Evolutionary conservation across 2,113 vertebrate genomes (phyloP).

Genomic region (Crotalus tigris): DNA sequence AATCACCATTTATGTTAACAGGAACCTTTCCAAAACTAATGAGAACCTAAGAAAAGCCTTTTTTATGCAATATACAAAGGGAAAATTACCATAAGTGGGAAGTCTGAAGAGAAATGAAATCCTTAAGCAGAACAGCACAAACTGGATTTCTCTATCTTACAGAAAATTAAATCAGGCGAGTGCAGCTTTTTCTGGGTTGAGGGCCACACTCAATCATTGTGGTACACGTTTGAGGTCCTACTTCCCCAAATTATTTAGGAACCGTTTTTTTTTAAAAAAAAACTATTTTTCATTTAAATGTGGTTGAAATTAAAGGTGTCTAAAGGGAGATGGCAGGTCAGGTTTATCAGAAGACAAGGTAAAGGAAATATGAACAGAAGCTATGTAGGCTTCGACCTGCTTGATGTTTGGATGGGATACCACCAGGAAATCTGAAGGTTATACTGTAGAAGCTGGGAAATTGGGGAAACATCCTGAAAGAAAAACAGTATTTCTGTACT

Average conservation of each 20-base stretch:
- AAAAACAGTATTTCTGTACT: not conserved
- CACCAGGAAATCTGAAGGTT: not conserved
- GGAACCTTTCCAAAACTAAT: not conserved
- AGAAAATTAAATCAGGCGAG: not conserved
- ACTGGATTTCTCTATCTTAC: too few relatives aligned
- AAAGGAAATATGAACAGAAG: not conserved
- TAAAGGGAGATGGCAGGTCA: not conserved
- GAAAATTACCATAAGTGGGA: not conserved
- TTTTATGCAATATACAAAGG: not conserved
- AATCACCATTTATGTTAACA: conserved; percentile 6
- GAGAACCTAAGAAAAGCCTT: not conserved
- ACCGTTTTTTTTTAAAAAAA: not conserved
- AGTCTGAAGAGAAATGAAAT: not conserved
- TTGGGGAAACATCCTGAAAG: not conserved
- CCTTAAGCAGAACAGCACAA: not conserved
- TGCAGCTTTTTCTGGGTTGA: not conserved
- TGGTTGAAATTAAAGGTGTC: not conserved
- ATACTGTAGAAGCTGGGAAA: not conserved
- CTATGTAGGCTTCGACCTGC: not conserved
- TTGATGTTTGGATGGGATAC: not conserved
- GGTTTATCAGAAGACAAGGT: not conserved
- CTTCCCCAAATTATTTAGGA: not conserved
- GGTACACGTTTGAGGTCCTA: not conserved
- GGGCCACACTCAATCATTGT: not conserved
- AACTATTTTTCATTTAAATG: not conserved